phyloP scores from a whole-genome alignment of 30 jellyfish, hydroid and myxozoan species.

The Aurelia coerulea region DNA sequence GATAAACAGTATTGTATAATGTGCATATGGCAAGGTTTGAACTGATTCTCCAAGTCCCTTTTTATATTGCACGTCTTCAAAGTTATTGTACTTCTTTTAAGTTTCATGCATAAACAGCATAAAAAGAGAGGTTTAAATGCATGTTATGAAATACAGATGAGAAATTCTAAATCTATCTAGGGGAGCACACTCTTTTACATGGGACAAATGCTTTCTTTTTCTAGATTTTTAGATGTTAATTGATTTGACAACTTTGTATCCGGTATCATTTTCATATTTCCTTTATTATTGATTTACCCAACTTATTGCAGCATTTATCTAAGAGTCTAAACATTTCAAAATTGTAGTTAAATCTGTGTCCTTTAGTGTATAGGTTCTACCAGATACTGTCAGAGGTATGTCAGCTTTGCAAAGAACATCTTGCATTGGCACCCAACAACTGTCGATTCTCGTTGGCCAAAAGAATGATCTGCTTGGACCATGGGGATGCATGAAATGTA shows the following conservation, averaged over 20 bases:
- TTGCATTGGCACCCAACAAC: conserved; percentile 17
- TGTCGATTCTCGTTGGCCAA: conserved; percentile 60
- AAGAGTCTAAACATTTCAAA: background rate
- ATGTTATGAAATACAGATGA: too few relatives aligned
- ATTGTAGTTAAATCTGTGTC: background rate
- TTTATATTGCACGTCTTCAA: background rate
- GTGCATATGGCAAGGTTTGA: background rate
- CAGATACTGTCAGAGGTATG: conserved; percentile 4
- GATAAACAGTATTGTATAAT: background rate
- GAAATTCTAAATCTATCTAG: background rate
- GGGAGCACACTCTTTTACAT: background rate
- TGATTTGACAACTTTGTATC: too few relatives aligned
- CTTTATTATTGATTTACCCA: too few relatives aligned
- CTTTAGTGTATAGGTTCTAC: background rate
- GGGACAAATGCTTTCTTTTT: background rate
- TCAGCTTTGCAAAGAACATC: background rate
- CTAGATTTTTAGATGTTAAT: too few relatives aligned
- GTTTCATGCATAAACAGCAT: too few relatives aligned
- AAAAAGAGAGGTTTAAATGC: too few relatives aligned
- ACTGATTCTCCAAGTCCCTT: background rate
- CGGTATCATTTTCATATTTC: too few relatives aligned
- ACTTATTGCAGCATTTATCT: background rate
- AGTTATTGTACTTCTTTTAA: background rate
- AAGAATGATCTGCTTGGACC: conserved; percentile 39
- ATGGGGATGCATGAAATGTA: conserved; percentile 65